Evolutionary conservation across 2,797 vertebrate species (phyloP).

Genomic region (Onychomys torridus): DNA sequence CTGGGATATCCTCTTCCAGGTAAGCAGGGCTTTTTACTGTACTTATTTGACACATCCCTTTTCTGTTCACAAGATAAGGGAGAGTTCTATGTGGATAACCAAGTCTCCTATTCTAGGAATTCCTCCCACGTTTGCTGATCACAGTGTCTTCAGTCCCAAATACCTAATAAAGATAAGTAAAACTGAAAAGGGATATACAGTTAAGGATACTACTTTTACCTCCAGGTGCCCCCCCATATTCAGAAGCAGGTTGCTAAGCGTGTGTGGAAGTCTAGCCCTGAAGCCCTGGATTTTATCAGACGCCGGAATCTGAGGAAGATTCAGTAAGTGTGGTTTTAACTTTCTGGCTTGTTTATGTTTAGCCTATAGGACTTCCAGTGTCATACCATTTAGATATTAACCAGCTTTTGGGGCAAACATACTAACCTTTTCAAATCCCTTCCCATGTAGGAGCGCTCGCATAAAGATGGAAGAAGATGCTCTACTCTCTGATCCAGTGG

Average conservation of each 20-base stretch:
- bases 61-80: background rate
- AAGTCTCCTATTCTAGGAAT: background rate
- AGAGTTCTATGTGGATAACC: background rate
- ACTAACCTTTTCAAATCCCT: conserved; percentile 52
- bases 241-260: conserved; percentile 94
- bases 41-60: background rate
- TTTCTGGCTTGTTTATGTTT: background rate
- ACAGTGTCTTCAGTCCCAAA: background rate
- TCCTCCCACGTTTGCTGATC: background rate
- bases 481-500: conserved; percentile 81
- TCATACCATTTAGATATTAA: conserved; percentile 11
- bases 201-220: conserved; percentile 12
- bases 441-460: conserved; percentile 73
- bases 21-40: conserved; percentile 78
- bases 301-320: conserved; percentile 91
- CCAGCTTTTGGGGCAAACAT: conserved; percentile 5
- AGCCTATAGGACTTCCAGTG: background rate
- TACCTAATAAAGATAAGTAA: conserved; percentile 17
- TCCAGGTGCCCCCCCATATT: conserved; percentile 93
- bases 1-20: conserved; percentile 92
- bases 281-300: conserved; percentile 95
- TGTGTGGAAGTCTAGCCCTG: conserved; percentile 94
- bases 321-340: conserved; percentile 75
- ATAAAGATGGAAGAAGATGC: conserved; percentile 83
- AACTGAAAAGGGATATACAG: background rate